phyloP scores from a whole-genome alignment of 2,888 invertebrate species.

The Odontomyia ornata region DNA sequence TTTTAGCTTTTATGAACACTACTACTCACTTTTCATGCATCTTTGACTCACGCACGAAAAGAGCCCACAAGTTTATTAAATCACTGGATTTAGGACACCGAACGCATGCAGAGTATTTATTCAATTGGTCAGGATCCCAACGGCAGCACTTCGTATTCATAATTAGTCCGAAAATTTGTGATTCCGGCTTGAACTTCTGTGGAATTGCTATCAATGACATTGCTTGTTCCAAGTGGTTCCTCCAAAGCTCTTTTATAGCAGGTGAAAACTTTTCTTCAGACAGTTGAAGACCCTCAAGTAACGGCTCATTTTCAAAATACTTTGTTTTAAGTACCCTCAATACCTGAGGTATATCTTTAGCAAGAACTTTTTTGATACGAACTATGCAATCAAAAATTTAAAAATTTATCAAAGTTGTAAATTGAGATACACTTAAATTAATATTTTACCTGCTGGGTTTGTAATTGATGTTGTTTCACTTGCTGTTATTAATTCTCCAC shows the following conservation, averaged over 20 bases:
- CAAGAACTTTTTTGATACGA: conserved; percentile 25
- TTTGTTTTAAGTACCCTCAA: not conserved
- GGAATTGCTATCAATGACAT: conserved; percentile 36
- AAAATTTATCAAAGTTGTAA: not conserved
- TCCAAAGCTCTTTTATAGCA: conserved; percentile 30
- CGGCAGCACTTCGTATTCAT: conserved; percentile 31
- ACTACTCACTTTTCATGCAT: conserved; percentile 24
- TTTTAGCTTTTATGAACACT: too few species aligned
- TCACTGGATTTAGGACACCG: conserved; percentile 38
- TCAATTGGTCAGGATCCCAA: conserved; percentile 22
- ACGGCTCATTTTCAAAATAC: conserved; percentile 23
- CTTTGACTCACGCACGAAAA: conserved; percentile 33
- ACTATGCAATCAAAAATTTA: not conserved
- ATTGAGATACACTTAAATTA: not conserved
- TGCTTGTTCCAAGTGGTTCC: conserved; percentile 15
- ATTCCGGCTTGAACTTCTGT: not conserved
- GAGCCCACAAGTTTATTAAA: conserved; percentile 29
- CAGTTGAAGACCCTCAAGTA: not conserved
- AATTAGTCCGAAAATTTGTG: not conserved
- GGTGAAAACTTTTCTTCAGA: not conserved
- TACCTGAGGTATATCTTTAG: conserved; percentile 11
- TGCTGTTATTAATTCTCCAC: not conserved
- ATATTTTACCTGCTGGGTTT: not conserved
- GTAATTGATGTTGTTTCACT: not conserved
- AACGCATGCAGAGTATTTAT: conserved; percentile 30